Conservation (phyloP, 2,888 invertebrate genomes). For the Saturnia japonica region DNA sequence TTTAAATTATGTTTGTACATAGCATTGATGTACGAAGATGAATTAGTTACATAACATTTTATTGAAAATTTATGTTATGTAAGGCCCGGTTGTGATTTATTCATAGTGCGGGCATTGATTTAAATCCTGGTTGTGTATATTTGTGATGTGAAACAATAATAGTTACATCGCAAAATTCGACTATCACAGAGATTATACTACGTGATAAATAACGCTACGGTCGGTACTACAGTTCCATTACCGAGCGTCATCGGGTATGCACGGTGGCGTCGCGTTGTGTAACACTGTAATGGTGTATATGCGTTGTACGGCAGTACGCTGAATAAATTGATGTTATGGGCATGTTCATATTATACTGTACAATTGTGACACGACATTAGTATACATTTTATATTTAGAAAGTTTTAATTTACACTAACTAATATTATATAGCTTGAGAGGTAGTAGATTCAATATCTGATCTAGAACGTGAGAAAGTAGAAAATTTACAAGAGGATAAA, state of each 20-base stretch:
- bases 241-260: constrained; percentile 9
- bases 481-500: too few species aligned
- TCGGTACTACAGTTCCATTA: constrained; percentile 8
- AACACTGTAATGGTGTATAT: constrained; percentile 1
- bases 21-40: neutral
- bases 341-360: constrained; percentile 2
- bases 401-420: too few species aligned
- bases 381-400: neutral
- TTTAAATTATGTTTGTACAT: too few species aligned
- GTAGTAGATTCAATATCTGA: too few species aligned
- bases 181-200: neutral
- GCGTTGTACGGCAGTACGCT: neutral
- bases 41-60: neutral
- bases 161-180: constrained; percentile 5
- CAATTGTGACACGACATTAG: neutral
- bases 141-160: neutral
- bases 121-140: neutral
- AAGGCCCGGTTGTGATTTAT: neutral
- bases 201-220: constrained; percentile 1
- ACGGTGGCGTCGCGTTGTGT: neutral
- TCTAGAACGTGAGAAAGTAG: too few species aligned
- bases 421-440: too few species aligned
- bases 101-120: neutral
- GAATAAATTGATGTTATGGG: constrained; percentile 12
- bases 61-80: neutral